phyloP scores from a whole-genome alignment of 2,113 vertebrate genomes.

The Pleuronectes platessa region DNA sequence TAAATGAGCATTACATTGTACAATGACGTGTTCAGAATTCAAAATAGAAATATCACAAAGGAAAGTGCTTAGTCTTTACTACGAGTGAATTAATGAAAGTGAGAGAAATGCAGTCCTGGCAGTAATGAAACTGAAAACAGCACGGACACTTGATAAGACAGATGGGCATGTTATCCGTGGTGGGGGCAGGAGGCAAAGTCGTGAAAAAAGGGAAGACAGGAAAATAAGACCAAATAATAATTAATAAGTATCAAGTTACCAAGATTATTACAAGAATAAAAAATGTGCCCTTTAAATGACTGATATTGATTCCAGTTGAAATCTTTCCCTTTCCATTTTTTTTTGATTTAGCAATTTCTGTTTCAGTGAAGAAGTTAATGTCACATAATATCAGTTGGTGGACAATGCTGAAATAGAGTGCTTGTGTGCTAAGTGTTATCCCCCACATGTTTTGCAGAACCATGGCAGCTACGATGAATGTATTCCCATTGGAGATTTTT shows the following conservation, averaged over 20 bases:
- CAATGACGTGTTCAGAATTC: no score
- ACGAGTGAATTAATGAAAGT: not conserved
- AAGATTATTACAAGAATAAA: not conserved
- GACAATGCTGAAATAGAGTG: not conserved
- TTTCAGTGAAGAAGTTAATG: no score
- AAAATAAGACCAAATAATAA: conserved; percentile 11
- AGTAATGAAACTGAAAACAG: conserved; percentile 37
- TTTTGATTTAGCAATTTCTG: no score
- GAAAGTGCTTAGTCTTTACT: not conserved
- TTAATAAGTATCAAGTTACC: conserved; percentile 1
- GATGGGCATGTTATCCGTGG: conserved; percentile 44
- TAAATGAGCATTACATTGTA: no score
- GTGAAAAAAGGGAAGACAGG: not conserved
- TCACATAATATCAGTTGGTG: not conserved
- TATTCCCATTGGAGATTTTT: conserved; percentile 86
- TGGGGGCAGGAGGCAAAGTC: not conserved
- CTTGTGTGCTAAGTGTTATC: conserved; percentile 8
- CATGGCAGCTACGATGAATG: conserved; percentile 80
- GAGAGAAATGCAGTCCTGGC: conserved; percentile 34
- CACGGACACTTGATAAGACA: conserved; percentile 33
- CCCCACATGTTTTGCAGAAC: conserved; percentile 56
- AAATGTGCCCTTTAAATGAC: no score
- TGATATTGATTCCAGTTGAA: no score
- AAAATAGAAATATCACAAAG: not conserved
- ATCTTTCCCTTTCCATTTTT: no score